Base-by-base conservation (phyloP, 2,113 vertebrate species). In the Dascyllus trimaculatus region DNA sequence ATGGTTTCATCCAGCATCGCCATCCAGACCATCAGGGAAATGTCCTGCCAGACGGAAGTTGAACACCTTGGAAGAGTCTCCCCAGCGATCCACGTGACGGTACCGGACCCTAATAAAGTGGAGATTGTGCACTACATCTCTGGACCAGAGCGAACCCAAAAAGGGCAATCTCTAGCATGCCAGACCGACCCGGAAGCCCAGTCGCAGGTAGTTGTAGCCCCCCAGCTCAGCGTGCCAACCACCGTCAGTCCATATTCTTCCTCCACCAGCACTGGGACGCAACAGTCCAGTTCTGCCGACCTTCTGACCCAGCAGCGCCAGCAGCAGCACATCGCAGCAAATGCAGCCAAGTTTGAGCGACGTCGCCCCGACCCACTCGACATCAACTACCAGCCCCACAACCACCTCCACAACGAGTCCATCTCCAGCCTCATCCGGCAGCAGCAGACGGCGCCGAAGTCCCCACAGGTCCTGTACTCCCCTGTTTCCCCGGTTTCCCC, bases 71-170 rank as follows among this genome's bases (percentile, higher is more conserved):
- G 97, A 96, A 91, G 96, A 95, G 89, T 99, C 93, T 98, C 97
- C 1, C 98, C 98, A 1, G 97, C 96, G 65, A 99, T 99, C 80
- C 97, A 97, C 63, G 97, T 99, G 78, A 98, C 97, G 10, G 93
- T 96, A 11, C 95, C 96, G 0, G 98, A 99, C 73, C 92, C 94
- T 17, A 97, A 96, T 56, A 97, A 96, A 81, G 98, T 99, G 71
- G 97, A 99, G 89, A 98, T 99, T 0, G 76, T 99, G 52, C 96
- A 96, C 83, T 99, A 99, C 88, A 99, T 99, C 78, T 99, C 98
- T 0, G 98, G 97, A 6, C 97, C 98, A 0, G 98, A 99, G 92
- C 96, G 97, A 87, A 99, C 97, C 0, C 95, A 96, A 56, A 96
- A 93, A 4, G 98, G 98, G 0, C 97, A 99, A 90, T 99, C 98